Base-by-base conservation (phyloP, 1,140 invertebrate species). In the Zaprionus ornatus region DNA sequence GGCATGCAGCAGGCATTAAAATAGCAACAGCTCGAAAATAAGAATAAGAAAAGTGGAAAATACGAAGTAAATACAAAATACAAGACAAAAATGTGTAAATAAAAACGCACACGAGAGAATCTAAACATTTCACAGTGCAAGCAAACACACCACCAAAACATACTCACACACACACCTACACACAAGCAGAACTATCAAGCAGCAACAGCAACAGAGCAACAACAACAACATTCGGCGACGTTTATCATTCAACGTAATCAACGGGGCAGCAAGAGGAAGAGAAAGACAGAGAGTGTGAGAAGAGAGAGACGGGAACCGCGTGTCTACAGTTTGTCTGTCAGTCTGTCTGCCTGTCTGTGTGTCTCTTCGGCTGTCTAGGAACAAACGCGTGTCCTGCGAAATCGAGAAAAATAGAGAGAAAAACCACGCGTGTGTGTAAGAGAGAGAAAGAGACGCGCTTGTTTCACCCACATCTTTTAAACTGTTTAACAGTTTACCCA, bases 41-140 rank as follows among this genome's bases (percentile, higher is more conserved):
- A 48, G 35, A 63, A 63, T 32, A 37, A 62, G 13, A 27, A 48
- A n/a, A 65, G 45, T 50, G 45, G 19, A 57, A 56, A 67, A 42
- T 48, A 54, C 56, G 17, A 59, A 50, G 37, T 57, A 48, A 70
- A 52, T 69, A 56, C 27, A 62, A 56, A 63, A 50, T 45, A 45
- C n/a, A 45, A 45, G 45, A 66, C 40, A 66, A 48, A 73, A 74
- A 67, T 67, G 70, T 77, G 74, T 77, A 77, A 77, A 77, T 77
- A 73, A 77, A 77, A 67, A 72, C 69, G 69, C 79, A 57, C 54
- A 60, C 62, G 70, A 50, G 45, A 80, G 45, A 80, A 79, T 74
- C 80, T 61, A 77, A 77, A 77, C 74, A 66, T 77, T 72, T 63
- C 19, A 84, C 67, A 59, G 76, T 74, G 79, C 73, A 82, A 82